Conservation (phyloP, 2,888 invertebrate species). For the Hetaerina titia region DNA sequence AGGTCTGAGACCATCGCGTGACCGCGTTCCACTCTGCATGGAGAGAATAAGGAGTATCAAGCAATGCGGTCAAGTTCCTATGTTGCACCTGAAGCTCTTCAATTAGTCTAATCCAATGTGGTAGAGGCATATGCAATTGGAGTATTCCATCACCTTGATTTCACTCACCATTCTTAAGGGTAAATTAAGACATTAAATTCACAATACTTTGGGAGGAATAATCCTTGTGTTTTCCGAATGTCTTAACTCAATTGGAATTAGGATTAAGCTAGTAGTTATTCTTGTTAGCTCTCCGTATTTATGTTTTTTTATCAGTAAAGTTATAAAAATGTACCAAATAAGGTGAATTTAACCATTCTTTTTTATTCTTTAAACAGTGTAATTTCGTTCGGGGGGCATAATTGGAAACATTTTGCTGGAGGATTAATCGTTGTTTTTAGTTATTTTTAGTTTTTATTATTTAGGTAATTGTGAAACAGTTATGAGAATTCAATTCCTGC, state of each 20-base stretch:
- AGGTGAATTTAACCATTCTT: too few relatives aligned
- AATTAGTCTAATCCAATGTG: not conserved
- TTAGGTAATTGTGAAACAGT: too few relatives aligned
- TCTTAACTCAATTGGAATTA: not conserved
- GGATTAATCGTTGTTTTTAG: too few relatives aligned
- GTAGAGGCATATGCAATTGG: not conserved
- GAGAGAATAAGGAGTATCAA: not conserved
- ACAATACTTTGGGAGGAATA: not conserved
- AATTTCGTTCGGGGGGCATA: too few relatives aligned
- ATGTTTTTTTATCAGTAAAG: too few relatives aligned
- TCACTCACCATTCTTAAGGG: not conserved
- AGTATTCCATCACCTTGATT: not conserved
- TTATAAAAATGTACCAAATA: too few relatives aligned
- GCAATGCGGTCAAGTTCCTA: slow-evolving; percentile 50
- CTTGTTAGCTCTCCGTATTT: not conserved
- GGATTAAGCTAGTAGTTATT: not conserved
- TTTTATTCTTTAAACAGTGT: too few relatives aligned
- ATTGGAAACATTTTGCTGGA: too few relatives aligned
- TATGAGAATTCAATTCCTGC: too few relatives aligned
- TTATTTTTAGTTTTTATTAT: too few relatives aligned
- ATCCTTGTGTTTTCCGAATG: not conserved
- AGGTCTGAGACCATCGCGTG: slow-evolving; percentile 57
- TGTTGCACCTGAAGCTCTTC: not conserved
- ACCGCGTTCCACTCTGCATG: slow-evolving; percentile 12
- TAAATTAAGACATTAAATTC: not conserved